Percentiles rank a stretch among this genome's conserved stretches.
Evolutionary conservation across 1,140 invertebrate species (phyloP).

Genomic region (Leptestheria dahalacensis): DNA sequence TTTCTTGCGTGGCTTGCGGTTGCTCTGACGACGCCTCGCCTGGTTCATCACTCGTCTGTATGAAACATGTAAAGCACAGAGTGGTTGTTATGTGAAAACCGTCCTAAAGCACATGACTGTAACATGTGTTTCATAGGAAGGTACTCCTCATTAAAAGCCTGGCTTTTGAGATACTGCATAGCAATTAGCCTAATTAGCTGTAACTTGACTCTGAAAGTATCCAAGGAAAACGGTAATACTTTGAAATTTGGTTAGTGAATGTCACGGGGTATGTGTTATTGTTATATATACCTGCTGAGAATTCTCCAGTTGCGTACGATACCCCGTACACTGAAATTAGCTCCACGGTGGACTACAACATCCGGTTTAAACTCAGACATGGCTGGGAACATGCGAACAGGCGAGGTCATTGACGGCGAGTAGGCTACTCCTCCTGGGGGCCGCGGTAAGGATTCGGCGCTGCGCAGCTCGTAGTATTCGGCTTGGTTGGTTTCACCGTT

Average conservation of each 20-base stretch:
- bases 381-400: neutral
- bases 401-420: neutral
- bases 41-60: neutral
- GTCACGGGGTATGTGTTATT: neutral
- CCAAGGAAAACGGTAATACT: too few relatives aligned
- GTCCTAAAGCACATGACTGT: too few relatives aligned
- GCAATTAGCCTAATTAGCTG: too few relatives aligned
- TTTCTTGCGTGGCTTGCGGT: neutral
- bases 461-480: slow-evolving; percentile 4
- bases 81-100: neutral
- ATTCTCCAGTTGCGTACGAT: neutral
- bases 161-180: too few relatives aligned
- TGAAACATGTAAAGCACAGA: neutral
- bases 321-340: neutral
- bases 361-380: neutral
- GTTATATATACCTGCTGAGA: neutral
- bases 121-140: too few relatives aligned
- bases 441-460: neutral
- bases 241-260: too few relatives aligned
- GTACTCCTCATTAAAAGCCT: too few relatives aligned
- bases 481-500: neutral
- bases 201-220: too few relatives aligned
- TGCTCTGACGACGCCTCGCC: neutral
- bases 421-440: neutral
- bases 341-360: neutral